Conservation (phyloP, 2,797 vertebrate genomes). For the Rhabdomys pumilio region DNA sequence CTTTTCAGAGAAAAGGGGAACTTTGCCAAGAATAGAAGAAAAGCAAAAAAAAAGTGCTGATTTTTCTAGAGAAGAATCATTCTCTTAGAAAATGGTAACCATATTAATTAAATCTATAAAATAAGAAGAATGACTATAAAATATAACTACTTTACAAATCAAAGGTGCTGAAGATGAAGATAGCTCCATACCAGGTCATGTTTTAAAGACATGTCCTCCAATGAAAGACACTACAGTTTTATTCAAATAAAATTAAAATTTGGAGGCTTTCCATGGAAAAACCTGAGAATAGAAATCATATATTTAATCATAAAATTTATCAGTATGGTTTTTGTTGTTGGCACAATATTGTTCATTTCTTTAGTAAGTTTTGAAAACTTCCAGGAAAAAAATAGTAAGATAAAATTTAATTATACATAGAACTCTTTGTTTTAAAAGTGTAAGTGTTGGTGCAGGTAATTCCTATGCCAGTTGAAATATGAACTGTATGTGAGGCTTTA, state of each 20-base stretch:
- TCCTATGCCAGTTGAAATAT: background rate
- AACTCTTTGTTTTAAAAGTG: background rate
- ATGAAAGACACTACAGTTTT: background rate
- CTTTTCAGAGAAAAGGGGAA: background rate
- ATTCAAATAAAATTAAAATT: slow-evolving; percentile 27
- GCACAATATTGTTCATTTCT: background rate
- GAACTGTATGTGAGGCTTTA: background rate
- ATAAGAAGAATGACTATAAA: slow-evolving; percentile 14
- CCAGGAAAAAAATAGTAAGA: background rate
- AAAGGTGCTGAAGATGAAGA: slow-evolving; percentile 14
- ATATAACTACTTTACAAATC: background rate
- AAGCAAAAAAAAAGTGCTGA: background rate
- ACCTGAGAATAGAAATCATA: background rate
- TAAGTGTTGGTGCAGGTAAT: background rate
- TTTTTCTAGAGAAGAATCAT: slow-evolving; percentile 36
- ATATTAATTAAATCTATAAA: slow-evolving; percentile 64
- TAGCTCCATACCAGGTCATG: background rate
- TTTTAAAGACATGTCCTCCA: background rate
- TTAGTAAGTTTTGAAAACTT: background rate
- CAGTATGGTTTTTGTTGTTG: background rate
- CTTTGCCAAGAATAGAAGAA: slow-evolving; percentile 43
- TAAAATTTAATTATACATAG: background rate
- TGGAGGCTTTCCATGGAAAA: background rate
- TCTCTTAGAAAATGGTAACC: slow-evolving; percentile 30
- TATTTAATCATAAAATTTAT: background rate